Base-by-base conservation (phyloP, 2,113 vertebrate species). In the Passer montanus region DNA sequence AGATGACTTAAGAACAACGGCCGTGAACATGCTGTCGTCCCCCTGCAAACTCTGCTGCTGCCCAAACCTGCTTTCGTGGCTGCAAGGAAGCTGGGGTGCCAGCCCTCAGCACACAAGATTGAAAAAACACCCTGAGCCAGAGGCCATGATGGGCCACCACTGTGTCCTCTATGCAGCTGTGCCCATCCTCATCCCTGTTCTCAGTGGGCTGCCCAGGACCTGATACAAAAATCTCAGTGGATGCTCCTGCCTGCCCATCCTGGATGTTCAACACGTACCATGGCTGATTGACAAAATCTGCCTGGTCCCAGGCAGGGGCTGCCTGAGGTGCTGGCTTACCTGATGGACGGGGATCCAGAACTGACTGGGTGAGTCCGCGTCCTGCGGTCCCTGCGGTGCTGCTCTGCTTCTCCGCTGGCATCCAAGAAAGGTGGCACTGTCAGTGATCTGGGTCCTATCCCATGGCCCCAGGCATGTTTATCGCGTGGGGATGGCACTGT, bases 401-500 rank as follows among this genome's bases (percentile, higher is more conserved):
- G 66, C 74, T 92, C 64, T 7, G 6, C 74, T 67, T 72, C 82
- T 70, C 84, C 9, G 2, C 37, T 2, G n/a, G 50, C 37, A 13
- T 56, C 46, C 68, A 7, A 1, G 77, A 24, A 52, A n/a, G 35
- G 39, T 7, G 14, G 44, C 47, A 22, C 21, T 1, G 3, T 20
- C 50, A 33, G 50, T 0, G 0, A 33, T 16, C 41, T 12, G 1
- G 8, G 18, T 74, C 20, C 20, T 15, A 1, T 15, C 33, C 52
- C 1, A 0, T 0, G 26, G 46, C 37, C 44, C 26, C 0, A 0
- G 62, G 79, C 60, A 8, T 0, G 26, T 43, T 60, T 18, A 1
- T 15, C 0, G 2, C 2, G 7, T 4, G 1, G 26, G 68, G 66
- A 50, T 4, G 35, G 24, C 24, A 15, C 56, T 10, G 0, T 55